phyloP scores from a whole-genome alignment of 1,140 invertebrate species.

The Solenopsis fugax region DNA sequence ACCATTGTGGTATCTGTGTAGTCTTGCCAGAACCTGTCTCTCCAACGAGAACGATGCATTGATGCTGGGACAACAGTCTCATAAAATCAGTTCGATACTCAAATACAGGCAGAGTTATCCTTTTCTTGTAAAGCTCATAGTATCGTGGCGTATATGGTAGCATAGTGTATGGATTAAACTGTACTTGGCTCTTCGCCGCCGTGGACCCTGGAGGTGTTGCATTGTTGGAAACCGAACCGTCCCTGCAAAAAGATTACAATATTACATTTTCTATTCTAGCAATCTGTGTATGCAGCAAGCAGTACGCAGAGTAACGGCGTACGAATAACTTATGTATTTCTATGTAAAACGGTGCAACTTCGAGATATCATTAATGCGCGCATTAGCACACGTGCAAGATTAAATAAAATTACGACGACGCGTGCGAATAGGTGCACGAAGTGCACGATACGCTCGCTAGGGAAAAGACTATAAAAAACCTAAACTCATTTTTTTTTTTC shows the following conservation, averaged over 20 bases:
- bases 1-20: conserved; percentile 98
- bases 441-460: not conserved
- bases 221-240: conserved; percentile 79
- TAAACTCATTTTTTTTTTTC: not conserved
- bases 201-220: conserved; percentile 79
- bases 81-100: conserved; percentile 99
- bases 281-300: not conserved
- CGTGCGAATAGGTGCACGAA: not conserved
- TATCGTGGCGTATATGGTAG: conserved; percentile 93
- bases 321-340: conserved; percentile 36
- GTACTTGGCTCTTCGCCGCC: conserved; percentile 86
- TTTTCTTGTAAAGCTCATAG: conserved; percentile 94
- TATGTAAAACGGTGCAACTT: conserved; percentile 3
- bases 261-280: not conserved
- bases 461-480: not conserved
- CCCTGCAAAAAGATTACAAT: conserved; percentile 68
- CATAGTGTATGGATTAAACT: conserved; percentile 91
- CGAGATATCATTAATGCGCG: not conserved
- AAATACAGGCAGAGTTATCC: conserved; percentile 98
- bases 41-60: conserved; percentile 97
- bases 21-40: conserved; percentile 99
- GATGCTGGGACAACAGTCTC: conserved; percentile 95
- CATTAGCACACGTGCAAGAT: too few relatives aligned
- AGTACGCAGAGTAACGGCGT: not conserved
- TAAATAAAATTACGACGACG: not conserved